Conservation (phyloP, 2,888 invertebrate genomes). For the Orthosia gothica region DNA sequence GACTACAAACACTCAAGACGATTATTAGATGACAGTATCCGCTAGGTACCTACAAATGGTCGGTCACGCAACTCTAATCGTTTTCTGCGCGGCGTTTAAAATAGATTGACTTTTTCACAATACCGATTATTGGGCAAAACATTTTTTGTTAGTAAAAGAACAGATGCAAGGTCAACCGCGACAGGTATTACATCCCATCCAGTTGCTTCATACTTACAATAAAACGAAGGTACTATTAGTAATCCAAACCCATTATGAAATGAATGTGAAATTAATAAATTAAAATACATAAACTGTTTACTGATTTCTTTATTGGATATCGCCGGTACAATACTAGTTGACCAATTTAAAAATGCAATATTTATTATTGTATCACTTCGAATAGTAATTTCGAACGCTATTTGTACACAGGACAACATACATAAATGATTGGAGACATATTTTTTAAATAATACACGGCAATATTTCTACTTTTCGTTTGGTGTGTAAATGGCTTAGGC, state of each 20-base stretch:
- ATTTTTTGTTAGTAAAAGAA: constrained; percentile 67
- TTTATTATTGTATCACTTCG: constrained; percentile 85
- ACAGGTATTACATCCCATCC: constrained; percentile 70
- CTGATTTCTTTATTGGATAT: constrained; percentile 88
- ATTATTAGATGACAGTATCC: constrained; percentile 44
- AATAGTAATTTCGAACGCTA: constrained; percentile 81
- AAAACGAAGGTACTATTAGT: constrained; percentile 54
- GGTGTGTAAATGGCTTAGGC: constrained; percentile 73
- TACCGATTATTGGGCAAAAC: constrained; percentile 72
- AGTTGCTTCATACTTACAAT: constrained; percentile 70
- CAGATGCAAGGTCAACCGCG: constrained; percentile 74
- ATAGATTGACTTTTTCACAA: constrained; percentile 75
- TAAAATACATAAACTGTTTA: constrained; percentile 75
- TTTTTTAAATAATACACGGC: constrained; percentile 70
- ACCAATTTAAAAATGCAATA: constrained; percentile 89
- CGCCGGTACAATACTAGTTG: constrained; percentile 87
- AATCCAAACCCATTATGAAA: constrained; percentile 58
- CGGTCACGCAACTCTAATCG: constrained; percentile 72
- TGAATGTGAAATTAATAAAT: constrained; percentile 69
- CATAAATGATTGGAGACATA: constrained; percentile 70
- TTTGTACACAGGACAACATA: constrained; percentile 88
- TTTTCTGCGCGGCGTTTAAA: constrained; percentile 67
- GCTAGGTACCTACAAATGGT: constrained; percentile 49
- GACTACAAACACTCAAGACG: constrained; percentile 13
- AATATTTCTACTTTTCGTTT: constrained; percentile 82